A percentile compares a stretch with the other conserved stretches of the same genome.
Conservation (phyloP, 2,888 invertebrate species). For the Euzophera pinguis region DNA sequence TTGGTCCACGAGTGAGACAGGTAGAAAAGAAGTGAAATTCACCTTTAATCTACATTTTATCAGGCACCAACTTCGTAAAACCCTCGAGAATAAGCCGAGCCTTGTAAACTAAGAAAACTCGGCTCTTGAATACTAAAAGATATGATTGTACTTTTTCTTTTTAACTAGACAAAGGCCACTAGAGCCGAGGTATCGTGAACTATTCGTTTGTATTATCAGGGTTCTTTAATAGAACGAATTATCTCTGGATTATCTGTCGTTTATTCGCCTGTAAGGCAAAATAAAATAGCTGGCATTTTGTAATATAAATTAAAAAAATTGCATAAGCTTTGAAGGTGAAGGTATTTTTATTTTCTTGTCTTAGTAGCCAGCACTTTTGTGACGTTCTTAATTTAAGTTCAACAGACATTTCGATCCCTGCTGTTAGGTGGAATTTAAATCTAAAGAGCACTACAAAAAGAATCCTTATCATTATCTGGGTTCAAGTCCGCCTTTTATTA, state of each 20-base stretch:
- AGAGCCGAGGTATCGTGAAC: neutral
- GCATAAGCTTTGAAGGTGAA: too few relatives aligned
- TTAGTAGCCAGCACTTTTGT: too few relatives aligned
- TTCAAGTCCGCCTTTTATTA: too few relatives aligned
- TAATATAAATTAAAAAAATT: too few relatives aligned
- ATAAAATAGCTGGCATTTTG: too few relatives aligned
- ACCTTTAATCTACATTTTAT: neutral
- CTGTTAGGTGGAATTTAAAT: too few relatives aligned
- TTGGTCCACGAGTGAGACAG: neutral
- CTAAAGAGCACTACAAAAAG: too few relatives aligned
- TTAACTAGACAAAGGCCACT: neutral
- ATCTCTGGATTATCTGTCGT: neutral
- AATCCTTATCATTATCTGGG: too few relatives aligned
- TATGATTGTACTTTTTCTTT: slow-evolving; percentile 1
- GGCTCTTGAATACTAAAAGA: slow-evolving; percentile 1
- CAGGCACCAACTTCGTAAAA: neutral
- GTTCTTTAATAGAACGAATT: neutral
- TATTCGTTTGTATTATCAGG: neutral
- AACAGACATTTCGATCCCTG: too few relatives aligned
- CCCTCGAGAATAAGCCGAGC: neutral
- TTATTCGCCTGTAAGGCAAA: too few relatives aligned
- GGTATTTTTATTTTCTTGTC: too few relatives aligned
- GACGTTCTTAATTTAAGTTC: too few relatives aligned
- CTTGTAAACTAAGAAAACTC: slow-evolving; percentile 1
- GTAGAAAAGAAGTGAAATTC: neutral